phyloP scores from a whole-genome alignment of 2,113 vertebrate genomes.

The Craseonycteris thonglongyai region DNA sequence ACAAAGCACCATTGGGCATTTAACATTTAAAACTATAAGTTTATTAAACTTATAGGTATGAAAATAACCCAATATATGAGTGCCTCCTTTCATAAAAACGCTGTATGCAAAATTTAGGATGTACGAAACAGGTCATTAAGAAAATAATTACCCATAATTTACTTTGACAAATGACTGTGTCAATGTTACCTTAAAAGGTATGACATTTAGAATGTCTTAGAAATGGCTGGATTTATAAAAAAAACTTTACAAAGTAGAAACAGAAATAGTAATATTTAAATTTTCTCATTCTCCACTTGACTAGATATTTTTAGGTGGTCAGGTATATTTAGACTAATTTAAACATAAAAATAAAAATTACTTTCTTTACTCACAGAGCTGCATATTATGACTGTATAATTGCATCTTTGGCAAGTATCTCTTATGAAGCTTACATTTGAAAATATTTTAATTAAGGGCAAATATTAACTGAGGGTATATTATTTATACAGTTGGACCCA shows the following conservation, averaged over 20 bases:
- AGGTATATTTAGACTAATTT: background rate
- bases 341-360: background rate
- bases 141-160: background rate
- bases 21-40: background rate
- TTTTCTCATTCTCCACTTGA: background rate
- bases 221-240: background rate
- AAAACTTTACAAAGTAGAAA: background rate
- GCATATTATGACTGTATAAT: background rate
- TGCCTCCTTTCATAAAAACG: background rate
- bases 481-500: background rate
- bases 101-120: background rate
- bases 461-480: background rate
- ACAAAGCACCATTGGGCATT: background rate
- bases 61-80: background rate
- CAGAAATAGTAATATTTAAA: background rate
- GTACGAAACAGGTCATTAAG: background rate
- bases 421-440: background rate
- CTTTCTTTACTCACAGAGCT: background rate
- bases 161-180: background rate
- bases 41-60: background rate
- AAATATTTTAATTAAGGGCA: background rate
- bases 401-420: background rate
- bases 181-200: background rate
- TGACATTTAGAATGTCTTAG: background rate
- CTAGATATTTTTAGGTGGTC: background rate